These are phyloP conservation scores for Paramisgurnus dabryanus DNA, from an alignment of 2,113 vertebrate genomes.

Conservation along the genomic window DNA sequence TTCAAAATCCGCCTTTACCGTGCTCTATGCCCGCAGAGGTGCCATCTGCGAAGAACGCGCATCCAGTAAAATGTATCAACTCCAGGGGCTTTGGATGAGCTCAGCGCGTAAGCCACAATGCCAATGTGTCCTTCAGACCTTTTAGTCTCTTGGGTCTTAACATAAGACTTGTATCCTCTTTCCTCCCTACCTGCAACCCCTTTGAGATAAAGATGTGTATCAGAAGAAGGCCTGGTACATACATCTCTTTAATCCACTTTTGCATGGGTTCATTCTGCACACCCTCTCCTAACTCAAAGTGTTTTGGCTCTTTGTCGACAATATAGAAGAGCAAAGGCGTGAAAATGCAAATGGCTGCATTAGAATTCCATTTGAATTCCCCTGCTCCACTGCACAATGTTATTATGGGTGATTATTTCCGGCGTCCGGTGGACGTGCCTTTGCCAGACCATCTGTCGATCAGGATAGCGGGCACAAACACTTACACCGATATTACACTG, in stretches of 20 bases:
- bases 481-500: neutral
- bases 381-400: slow-evolving; percentile 32
- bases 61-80: neutral
- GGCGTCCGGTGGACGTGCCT: neutral
- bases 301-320: slow-evolving; percentile 14
- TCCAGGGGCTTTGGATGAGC: neutral
- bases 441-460: slow-evolving; percentile 23
- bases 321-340: slow-evolving; percentile 26
- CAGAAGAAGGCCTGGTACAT: neutral
- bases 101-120: neutral
- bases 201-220: neutral
- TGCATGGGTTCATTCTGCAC: slow-evolving; percentile 1
- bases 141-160: slow-evolving; percentile 5
- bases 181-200: neutral
- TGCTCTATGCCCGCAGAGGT: neutral
- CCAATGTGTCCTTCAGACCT: neutral
- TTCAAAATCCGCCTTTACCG: slow-evolving; percentile 10
- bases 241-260: neutral
- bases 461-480: neutral
- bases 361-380: slow-evolving; percentile 35
- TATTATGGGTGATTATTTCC: slow-evolving; percentile 26
- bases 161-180: neutral
- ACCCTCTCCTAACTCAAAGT: neutral
- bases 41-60: neutral
- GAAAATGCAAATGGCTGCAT: slow-evolving; percentile 26